phyloP scores from a whole-genome alignment of 2,113 vertebrate species.

The Reinhardtius hippoglossoides region DNA sequence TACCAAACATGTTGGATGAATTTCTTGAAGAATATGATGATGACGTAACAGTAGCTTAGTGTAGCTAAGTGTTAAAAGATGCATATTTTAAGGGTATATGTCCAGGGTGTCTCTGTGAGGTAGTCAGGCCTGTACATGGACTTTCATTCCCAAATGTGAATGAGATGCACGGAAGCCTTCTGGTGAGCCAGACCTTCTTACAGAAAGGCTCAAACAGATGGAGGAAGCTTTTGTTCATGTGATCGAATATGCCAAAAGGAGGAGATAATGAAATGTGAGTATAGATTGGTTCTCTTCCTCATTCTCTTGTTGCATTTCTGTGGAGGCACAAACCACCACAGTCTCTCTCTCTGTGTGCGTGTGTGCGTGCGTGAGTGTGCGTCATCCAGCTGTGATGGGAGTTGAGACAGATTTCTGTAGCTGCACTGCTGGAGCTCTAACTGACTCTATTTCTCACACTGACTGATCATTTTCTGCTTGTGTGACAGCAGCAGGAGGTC shows the following conservation, averaged over 20 bases:
- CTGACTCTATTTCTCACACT: background rate
- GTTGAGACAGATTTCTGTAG: slow-evolving; percentile 1
- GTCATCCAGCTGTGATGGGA: slow-evolving; percentile 37
- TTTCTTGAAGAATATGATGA: too few species aligned
- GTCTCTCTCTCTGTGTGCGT: background rate
- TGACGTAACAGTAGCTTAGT: too few species aligned
- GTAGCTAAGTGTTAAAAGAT: too few species aligned
- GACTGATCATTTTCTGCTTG: slow-evolving; percentile 29
- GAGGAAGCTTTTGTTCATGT: slow-evolving; percentile 30
- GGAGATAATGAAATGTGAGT: slow-evolving; percentile 15
- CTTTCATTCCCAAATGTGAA: slow-evolving; percentile 19
- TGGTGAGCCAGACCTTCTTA: slow-evolving; percentile 19
- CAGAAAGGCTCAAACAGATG: slow-evolving; percentile 59
- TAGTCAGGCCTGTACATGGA: background rate
- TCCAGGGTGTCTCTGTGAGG: background rate
- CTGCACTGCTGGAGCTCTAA: background rate
- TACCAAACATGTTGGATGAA: too few species aligned
- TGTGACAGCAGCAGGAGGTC: slow-evolving; percentile 36
- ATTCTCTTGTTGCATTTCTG: slow-evolving; percentile 6
- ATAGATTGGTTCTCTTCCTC: slow-evolving; percentile 9
- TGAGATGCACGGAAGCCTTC: slow-evolving; percentile 2
- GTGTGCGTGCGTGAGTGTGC: background rate
- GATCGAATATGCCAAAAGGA: slow-evolving; percentile 30
- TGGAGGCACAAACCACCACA: background rate
- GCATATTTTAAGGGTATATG: background rate